Conservation (phyloP, 1,140 invertebrate species). For the Aricia agestis region DNA sequence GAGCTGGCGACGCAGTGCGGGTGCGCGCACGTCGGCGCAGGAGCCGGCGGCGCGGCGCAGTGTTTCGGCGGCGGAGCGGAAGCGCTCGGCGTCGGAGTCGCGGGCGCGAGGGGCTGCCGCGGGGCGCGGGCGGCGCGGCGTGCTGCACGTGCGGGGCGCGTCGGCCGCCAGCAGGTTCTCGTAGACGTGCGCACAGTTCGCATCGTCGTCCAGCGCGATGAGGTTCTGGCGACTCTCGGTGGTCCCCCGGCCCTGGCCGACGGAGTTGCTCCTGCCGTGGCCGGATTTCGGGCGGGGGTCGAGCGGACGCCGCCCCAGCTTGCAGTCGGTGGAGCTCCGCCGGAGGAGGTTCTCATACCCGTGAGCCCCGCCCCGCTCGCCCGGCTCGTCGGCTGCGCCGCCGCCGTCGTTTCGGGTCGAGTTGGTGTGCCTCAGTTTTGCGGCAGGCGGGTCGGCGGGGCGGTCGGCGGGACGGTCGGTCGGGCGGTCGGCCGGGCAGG, state of each 20-base stretch:
- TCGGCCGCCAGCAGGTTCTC: conserved; percentile 65
- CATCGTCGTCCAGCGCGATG: conserved; percentile 63
- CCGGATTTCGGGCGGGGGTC: conserved; percentile 48
- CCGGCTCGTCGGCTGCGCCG: conserved; percentile 31
- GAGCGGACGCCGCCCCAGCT: conserved; percentile 54
- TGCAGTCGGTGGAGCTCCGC: conserved; percentile 65
- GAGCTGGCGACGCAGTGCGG: conserved; percentile 38
- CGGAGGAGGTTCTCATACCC: conserved; percentile 61
- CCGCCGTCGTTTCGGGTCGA: conserved; percentile 40
- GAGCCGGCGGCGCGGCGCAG: conserved; percentile 47
- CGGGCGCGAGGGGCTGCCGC: conserved; percentile 55
- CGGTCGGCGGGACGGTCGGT: neutral
- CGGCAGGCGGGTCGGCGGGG: conserved; percentile 47
- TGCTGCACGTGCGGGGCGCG: conserved; percentile 61
- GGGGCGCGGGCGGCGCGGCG: conserved; percentile 56
- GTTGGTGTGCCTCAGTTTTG: conserved; percentile 45
- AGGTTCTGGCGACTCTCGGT: conserved; percentile 72
- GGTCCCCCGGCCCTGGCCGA: conserved; percentile 61
- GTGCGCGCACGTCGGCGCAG: conserved; percentile 44
- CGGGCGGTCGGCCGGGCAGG: conserved; percentile 34
- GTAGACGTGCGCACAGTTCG: conserved; percentile 66
- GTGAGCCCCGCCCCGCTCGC: conserved; percentile 35
- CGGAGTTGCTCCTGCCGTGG: conserved; percentile 71
- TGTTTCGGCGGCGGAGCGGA: conserved; percentile 59
- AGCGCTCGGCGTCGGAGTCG: conserved; percentile 52